Conservation (phyloP, 1,140 invertebrate genomes). For the Drosophila ercepeae region DNA sequence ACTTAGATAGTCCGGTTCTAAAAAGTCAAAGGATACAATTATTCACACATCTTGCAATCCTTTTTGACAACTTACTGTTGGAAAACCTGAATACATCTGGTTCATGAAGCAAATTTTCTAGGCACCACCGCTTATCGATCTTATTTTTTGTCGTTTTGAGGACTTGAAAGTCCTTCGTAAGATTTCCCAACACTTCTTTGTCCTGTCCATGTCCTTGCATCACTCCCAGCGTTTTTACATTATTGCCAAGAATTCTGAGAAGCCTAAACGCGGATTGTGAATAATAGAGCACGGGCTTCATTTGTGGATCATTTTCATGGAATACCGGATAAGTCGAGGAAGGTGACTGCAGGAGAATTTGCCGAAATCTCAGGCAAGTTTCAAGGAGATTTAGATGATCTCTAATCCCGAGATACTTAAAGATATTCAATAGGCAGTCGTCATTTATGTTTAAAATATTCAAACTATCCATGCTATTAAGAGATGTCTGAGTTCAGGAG, state of each 20-base stretch:
- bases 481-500: no score
- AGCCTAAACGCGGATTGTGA: background rate
- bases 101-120: background rate
- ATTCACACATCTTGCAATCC: background rate
- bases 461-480: background rate
- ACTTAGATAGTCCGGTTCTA: constrained; percentile 17
- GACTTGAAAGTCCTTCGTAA: constrained; percentile 4
- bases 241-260: background rate
- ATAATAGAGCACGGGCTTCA: constrained; percentile 14
- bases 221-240: constrained; percentile 7
- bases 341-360: background rate
- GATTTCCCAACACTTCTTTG: constrained; percentile 1
- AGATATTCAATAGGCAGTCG: constrained; percentile 15
- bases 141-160: constrained; percentile 5
- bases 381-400: constrained; percentile 10
- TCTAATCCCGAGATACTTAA: constrained; percentile 17
- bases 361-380: background rate
- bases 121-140: background rate
- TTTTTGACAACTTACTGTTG: background rate
- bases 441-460: constrained; percentile 17
- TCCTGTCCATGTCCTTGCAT: constrained; percentile 10
- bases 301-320: background rate
- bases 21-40: background rate
- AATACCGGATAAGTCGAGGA: constrained; percentile 6
- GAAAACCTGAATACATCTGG: constrained; percentile 13